Conservation (phyloP, 2,797 vertebrate species). For the Lerista edwardsae region DNA sequence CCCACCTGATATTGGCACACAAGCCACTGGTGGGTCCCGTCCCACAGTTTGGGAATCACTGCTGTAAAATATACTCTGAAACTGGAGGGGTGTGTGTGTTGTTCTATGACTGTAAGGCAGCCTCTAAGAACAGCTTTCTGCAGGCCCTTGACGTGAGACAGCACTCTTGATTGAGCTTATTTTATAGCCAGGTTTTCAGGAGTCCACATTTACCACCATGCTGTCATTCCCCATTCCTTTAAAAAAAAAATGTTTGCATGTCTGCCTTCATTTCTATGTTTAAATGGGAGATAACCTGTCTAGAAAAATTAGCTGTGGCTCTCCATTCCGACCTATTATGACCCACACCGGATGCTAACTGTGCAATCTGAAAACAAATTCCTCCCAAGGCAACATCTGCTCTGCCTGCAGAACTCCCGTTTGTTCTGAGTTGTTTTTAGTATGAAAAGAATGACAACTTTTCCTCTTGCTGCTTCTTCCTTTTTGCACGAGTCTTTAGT, state of each 20-base stretch:
- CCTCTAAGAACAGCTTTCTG: neutral
- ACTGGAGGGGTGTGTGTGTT: neutral
- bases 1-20: too few relatives aligned
- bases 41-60: too few relatives aligned
- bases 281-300: neutral
- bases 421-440: conserved; percentile 12
- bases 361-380: conserved; percentile 36
- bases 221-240: too few relatives aligned
- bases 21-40: too few relatives aligned
- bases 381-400: neutral
- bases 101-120: neutral
- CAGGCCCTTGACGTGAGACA: neutral
- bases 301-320: neutral
- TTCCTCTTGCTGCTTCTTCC: conserved; percentile 13
- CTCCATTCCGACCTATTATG: neutral
- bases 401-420: neutral
- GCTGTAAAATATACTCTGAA: neutral
- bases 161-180: neutral
- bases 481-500: neutral
- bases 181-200: neutral
- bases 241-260: neutral
- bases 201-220: neutral
- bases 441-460: conserved; percentile 17
- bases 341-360: neutral
- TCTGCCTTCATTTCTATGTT: neutral